These are phyloP conservation scores for Hesperophylax magnus DNA, from an alignment of 1,140 invertebrate genomes.

Conservation along the genomic window DNA sequence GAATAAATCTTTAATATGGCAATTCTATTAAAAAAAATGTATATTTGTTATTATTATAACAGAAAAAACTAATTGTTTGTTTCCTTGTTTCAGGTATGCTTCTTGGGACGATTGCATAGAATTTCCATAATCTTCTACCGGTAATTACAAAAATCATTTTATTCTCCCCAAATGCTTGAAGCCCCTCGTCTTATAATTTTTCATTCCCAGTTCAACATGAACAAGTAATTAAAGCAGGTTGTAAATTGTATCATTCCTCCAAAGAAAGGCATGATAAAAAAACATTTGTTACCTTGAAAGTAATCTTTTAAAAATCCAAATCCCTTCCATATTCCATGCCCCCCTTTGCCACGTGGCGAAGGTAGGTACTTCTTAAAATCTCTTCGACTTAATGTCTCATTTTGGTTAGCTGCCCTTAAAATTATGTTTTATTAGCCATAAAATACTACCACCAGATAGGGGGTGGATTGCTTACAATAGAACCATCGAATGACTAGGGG, in stretches of 20 bases:
- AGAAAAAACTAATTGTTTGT: background rate
- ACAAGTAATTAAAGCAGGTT: background rate
- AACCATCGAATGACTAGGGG: slow-evolving; percentile 30
- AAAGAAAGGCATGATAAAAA: slow-evolving; percentile 33
- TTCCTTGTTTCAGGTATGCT: slow-evolving; percentile 40
- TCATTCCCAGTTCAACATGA: background rate
- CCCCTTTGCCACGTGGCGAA: slow-evolving; percentile 44
- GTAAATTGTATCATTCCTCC: background rate
- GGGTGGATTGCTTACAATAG: slow-evolving; percentile 27
- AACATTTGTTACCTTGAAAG: slow-evolving; percentile 41
- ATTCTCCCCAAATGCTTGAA: background rate
- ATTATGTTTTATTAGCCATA: slow-evolving; percentile 44
- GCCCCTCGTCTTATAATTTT: no score
- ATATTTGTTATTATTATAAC: no score
- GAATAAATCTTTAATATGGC: no score
- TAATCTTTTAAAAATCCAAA: slow-evolving; percentile 33
- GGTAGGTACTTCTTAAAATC: slow-evolving; percentile 28
- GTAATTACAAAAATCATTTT: slow-evolving; percentile 11
- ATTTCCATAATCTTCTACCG: background rate
- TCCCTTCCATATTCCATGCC: slow-evolving; percentile 2
- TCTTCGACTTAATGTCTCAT: slow-evolving; percentile 43
- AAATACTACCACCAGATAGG: slow-evolving; percentile 36
- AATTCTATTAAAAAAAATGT: no score
- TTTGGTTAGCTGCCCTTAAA: slow-evolving; percentile 32
- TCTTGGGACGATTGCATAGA: background rate